Evolutionary conservation across 53 echinoderm and acorn worm genomes (phyloP), one percentile per base, ranked within the genome.

Genomic region (Arbacia lixula): DNA sequence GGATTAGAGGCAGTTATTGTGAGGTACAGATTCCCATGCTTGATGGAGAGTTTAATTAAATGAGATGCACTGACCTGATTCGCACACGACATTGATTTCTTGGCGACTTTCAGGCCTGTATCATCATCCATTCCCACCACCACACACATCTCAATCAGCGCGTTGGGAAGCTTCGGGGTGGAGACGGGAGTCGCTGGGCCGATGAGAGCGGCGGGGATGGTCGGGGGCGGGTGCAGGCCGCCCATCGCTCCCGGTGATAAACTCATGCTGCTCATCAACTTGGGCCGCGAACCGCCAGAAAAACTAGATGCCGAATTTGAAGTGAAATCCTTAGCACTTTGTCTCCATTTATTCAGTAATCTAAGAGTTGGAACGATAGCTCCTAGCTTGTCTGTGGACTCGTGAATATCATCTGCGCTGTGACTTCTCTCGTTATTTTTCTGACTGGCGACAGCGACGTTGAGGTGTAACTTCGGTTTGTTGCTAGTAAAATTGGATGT

Each of bases 81-180:
- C 16, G 53, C 53, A n/a, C 16, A 40, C 22, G 57, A 26, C 62
- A 80, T 61, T 5, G 86, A 86, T 32, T 89, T 86, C 62, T 69
- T 69, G 27, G 76, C 72, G 46, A 74, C 57, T 57, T 91, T 88
- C 33, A 96, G 77, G 50, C 97, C 97, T 11, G 97, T 93, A 66
- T 92, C 91, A 37, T 89, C 88, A 62, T 93, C 91, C 88, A 96
- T 88, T 12, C 97, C 97, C 11, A 96, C 93, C 28, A 96, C 77
- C 2, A 96, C 88, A 86, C 90, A 90, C 85, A 90, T 91, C 35
- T 96, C 97, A 4, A 93, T 79, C 1, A 96, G 85, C 68, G 89
- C 88, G 72, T 96, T 93, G 8, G 91, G 89, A 5, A 96, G 91
- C 83, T 96, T 96, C 22, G 96, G 74, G 58, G 89, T 83, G 33